Evolutionary conservation across 64 coral and sea anemone genomes (phyloP).

Genomic region (Anthopleura sola): DNA sequence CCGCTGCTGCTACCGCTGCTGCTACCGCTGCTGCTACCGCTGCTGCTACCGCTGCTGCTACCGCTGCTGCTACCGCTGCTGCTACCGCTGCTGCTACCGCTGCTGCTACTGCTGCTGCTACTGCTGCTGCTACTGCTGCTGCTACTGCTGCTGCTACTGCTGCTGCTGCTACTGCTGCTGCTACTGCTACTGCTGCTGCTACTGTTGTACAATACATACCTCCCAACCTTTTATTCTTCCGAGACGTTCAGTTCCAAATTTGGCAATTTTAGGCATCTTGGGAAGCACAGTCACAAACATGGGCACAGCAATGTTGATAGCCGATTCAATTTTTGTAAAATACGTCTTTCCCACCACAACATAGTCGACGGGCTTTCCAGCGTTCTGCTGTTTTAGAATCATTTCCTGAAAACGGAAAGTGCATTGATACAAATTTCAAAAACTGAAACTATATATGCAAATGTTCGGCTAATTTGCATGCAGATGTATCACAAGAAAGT

Average conservation of each 20-base stretch:
- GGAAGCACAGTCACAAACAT: background rate
- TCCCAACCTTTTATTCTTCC: background rate
- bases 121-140: background rate
- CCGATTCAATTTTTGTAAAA: background rate
- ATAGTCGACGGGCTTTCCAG: background rate
- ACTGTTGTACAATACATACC: background rate
- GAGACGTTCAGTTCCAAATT: background rate
- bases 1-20: background rate
- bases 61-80: too few species aligned
- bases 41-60: background rate
- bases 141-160: background rate
- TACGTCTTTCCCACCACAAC: background rate
- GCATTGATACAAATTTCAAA: too few species aligned
- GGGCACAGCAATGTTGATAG: background rate
- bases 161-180: background rate
- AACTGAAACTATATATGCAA: too few species aligned
- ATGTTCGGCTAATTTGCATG: too few species aligned
- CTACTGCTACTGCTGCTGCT: background rate
- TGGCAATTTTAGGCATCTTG: background rate
- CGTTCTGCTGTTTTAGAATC: background rate
- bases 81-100: background rate
- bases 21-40: background rate
- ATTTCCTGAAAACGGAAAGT: background rate
- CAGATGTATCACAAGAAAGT: too few species aligned
- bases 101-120: background rate